Conservation (phyloP, 2,113 vertebrate genomes). For the Misgurnus anguillicaudatus region DNA sequence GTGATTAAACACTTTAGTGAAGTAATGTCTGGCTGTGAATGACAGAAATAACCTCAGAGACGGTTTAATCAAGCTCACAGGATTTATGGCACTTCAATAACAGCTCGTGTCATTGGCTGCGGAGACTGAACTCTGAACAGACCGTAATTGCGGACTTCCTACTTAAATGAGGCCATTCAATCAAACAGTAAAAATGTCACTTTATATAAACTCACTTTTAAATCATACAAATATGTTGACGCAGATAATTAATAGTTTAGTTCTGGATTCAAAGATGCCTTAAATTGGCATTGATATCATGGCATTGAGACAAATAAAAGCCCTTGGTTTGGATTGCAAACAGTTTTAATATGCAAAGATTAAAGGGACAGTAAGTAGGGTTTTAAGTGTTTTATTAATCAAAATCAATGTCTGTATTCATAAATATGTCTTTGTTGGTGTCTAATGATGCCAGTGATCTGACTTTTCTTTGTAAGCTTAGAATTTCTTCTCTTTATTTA, state of each 20-base stretch:
- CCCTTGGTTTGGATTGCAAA: slow-evolving; percentile 47
- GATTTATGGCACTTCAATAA: slow-evolving; percentile 59
- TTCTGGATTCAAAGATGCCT: slow-evolving; percentile 53
- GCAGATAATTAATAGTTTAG: slow-evolving; percentile 50
- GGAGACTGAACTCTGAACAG: slow-evolving; percentile 49
- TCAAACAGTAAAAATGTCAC: slow-evolving; percentile 53
- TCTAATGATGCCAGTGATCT: no score
- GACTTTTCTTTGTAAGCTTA: no score
- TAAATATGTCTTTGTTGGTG: no score
- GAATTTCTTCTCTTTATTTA: no score
- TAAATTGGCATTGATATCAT: slow-evolving; percentile 54
- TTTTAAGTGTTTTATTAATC: no score
- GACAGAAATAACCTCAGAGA: slow-evolving; percentile 51
- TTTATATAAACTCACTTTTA: slow-evolving; percentile 53
- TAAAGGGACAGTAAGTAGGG: no score
- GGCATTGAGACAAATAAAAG: slow-evolving; percentile 50
- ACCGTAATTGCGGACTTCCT: slow-evolving; percentile 54
- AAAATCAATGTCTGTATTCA: no score
- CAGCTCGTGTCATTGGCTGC: slow-evolving; percentile 43
- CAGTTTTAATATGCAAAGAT: no score
- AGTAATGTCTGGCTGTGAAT: slow-evolving; percentile 52
- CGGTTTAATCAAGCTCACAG: slow-evolving; percentile 53
- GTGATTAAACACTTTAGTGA: slow-evolving; percentile 54
- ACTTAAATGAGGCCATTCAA: slow-evolving; percentile 54
- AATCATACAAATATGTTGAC: slow-evolving; percentile 54